phyloP scores from a whole-genome alignment of 2,113 vertebrate genomes.

The human (Homo sapiens) region DNA sequence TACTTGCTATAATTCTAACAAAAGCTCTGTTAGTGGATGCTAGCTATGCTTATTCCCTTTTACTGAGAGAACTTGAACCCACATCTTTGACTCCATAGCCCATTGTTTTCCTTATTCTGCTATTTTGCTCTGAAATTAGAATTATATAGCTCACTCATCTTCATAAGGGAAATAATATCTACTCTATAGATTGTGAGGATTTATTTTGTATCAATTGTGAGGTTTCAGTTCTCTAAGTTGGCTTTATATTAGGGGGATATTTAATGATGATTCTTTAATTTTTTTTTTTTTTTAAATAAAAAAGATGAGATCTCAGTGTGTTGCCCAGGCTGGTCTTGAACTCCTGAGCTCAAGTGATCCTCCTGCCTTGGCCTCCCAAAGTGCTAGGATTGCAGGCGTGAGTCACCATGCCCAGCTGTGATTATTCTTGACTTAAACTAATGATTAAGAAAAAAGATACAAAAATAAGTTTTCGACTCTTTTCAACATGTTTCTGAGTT shows the following conservation, averaged over 20 bases:
- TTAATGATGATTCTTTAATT: background rate
- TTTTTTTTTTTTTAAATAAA: too few relatives aligned
- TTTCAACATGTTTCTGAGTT: slow-evolving; percentile 14
- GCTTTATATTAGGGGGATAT: background rate
- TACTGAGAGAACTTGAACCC: background rate
- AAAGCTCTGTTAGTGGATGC: background rate
- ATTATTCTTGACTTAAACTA: slow-evolving; percentile 34
- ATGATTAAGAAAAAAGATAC: background rate
- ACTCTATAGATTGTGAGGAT: background rate
- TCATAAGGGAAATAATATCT: background rate
- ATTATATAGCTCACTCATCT: background rate
- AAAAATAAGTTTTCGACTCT: background rate
- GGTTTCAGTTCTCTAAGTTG: background rate
- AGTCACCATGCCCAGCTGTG: too few relatives aligned
- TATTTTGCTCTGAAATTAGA: slow-evolving; percentile 31
- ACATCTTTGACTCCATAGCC: background rate
- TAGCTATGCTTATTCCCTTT: background rate
- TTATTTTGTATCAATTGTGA: slow-evolving; percentile 17
- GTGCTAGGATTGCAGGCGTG: too few relatives aligned
- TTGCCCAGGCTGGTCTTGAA: too few relatives aligned
- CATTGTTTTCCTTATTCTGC: background rate
- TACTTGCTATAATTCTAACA: background rate
- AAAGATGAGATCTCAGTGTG: too few relatives aligned
- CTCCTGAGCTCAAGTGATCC: too few relatives aligned
- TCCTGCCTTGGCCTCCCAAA: too few relatives aligned